phyloP scores from a whole-genome alignment of 2,797 vertebrate species.

The Pseudomugil gertrudae region DNA sequence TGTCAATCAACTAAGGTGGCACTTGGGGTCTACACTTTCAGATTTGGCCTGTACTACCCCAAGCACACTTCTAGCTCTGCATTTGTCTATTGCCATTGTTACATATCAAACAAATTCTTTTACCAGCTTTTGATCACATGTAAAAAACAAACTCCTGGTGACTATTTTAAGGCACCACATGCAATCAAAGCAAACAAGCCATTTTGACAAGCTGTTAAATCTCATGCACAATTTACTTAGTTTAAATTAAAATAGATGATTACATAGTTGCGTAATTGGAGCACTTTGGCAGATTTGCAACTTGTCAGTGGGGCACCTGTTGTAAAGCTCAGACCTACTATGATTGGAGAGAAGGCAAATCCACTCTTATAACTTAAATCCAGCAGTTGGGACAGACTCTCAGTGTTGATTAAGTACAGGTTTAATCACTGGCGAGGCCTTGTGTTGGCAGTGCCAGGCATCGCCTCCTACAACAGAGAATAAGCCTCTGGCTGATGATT shows the following conservation, averaged over 20 bases:
- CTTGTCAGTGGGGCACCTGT: conserved; percentile 65
- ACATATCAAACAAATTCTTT: too few species aligned
- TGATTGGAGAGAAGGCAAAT: conserved; percentile 43
- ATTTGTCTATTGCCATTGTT: background rate
- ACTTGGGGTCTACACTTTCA: background rate
- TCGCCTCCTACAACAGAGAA: conserved; percentile 45
- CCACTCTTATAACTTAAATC: conserved; percentile 65
- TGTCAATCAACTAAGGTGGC: too few species aligned
- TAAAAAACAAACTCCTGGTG: background rate
- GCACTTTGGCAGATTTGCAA: conserved; percentile 45
- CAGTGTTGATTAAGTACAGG: conserved; percentile 67
- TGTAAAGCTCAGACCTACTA: conserved; percentile 39
- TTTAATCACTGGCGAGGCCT: conserved; percentile 64
- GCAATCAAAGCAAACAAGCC: conserved; percentile 29
- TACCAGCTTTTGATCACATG: background rate
- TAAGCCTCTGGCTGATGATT: conserved; percentile 59
- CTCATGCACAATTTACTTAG: conserved; percentile 60
- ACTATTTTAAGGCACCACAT: conserved; percentile 31
- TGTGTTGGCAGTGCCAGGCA: conserved; percentile 49
- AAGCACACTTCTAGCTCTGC: background rate
- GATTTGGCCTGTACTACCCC: too few species aligned
- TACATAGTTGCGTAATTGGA: conserved; percentile 46
- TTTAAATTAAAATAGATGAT: conserved; percentile 63
- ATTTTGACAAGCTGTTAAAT: conserved; percentile 59
- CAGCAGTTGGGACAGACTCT: conserved; percentile 62